phyloP scores from a whole-genome alignment of 2,797 vertebrate genomes.

The Acrocephalus scirpaceus region DNA sequence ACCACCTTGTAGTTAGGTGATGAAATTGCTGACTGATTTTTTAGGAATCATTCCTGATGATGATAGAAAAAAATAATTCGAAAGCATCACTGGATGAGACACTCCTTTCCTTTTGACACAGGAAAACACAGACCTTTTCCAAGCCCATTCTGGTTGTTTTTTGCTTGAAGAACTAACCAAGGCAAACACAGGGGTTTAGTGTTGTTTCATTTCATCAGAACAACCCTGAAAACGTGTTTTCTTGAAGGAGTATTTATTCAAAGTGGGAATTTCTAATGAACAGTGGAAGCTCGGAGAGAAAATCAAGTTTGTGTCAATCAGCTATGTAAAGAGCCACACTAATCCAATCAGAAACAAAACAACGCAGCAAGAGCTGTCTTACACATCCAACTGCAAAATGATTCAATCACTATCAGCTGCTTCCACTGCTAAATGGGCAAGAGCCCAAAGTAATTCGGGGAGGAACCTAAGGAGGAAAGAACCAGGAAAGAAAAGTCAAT shows the following conservation, averaged over 20 bases:
- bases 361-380: neutral
- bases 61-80: neutral
- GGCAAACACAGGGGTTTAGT: neutral
- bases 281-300: neutral
- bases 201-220: neutral
- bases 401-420: neutral
- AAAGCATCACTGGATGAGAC: neutral
- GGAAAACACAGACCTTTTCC: no score
- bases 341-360: constrained; percentile 4
- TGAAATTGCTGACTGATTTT: neutral
- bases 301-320: neutral
- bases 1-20: neutral
- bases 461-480: neutral
- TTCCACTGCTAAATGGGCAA: neutral
- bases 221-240: neutral
- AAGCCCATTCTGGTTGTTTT: neutral
- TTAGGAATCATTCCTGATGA: neutral
- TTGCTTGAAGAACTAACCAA: neutral
- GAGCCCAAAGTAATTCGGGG: neutral
- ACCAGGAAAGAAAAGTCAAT: neutral
- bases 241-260: neutral
- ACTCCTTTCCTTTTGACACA: no score
- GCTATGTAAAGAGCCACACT: neutral
- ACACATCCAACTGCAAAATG: constrained; percentile 21
- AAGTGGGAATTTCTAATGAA: neutral